Evolutionary conservation across 2,113 vertebrate genomes (phyloP).

Genomic region (Cyprinus carpio): DNA sequence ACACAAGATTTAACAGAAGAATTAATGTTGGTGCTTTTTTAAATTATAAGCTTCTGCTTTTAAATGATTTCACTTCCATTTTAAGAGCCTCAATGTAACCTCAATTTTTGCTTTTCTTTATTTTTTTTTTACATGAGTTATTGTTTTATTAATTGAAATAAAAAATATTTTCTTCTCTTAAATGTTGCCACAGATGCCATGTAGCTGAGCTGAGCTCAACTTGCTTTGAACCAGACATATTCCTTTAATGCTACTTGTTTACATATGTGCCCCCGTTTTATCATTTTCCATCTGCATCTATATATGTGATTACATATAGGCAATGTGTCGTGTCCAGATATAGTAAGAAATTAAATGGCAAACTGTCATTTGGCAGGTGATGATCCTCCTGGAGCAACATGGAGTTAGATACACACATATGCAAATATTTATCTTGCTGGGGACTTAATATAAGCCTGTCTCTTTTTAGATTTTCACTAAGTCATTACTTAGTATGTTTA

Average conservation of each 20-base stretch:
- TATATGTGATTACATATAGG: constrained; percentile 5
- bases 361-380: neutral
- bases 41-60: neutral
- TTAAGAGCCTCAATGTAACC: neutral
- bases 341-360: neutral
- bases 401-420: neutral
- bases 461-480: neutral
- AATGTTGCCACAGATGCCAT: neutral
- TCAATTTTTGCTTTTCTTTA: neutral
- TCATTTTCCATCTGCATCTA: neutral
- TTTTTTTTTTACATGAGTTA: neutral
- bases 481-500: neutral
- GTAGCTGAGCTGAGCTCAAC: neutral
- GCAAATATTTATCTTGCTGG: neutral
- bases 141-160: neutral
- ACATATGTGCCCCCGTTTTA: neutral
- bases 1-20: neutral
- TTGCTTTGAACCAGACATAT: neutral
- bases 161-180: neutral
- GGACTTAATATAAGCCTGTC: neutral
- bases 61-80: neutral
- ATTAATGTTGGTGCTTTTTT: neutral
- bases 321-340: neutral
- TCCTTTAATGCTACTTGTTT: neutral
- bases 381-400: neutral